Evolutionary conservation across 2,113 vertebrate species (phyloP).

Genomic region (Gasterosteus aculeatus): DNA sequence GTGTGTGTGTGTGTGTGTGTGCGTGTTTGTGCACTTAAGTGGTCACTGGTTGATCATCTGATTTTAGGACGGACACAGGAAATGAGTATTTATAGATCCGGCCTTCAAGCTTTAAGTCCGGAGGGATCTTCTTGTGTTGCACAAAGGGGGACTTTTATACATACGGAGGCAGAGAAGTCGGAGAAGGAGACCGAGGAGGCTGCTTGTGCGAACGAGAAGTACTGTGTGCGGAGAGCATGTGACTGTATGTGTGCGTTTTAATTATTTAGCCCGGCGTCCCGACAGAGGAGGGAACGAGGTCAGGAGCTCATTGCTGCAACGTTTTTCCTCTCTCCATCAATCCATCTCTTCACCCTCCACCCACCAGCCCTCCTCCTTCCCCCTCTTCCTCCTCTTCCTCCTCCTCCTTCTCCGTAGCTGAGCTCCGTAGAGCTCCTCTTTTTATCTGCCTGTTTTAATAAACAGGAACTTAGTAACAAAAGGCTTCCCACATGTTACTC

Average conservation of each 20-base stretch:
- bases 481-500: slow-evolving; percentile 64
- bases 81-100: slow-evolving; percentile 63
- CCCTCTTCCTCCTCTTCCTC: slow-evolving; percentile 2
- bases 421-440: slow-evolving; percentile 33
- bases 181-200: slow-evolving; percentile 42
- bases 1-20: slow-evolving; percentile 10
- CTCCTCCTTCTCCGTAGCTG: slow-evolving; percentile 5
- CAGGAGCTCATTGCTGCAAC: slow-evolving; percentile 74
- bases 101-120: slow-evolving; percentile 24
- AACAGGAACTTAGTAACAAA: slow-evolving; percentile 68
- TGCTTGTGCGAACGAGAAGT: slow-evolving; percentile 38
- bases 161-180: slow-evolving; percentile 18
- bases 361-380: slow-evolving; percentile 13
- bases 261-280: slow-evolving; percentile 76
- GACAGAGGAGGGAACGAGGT: slow-evolving; percentile 79
- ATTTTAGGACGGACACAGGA: slow-evolving; percentile 49
- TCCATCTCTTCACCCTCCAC: slow-evolving; percentile 39
- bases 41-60: slow-evolving; percentile 17
- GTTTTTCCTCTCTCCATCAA: slow-evolving; percentile 54
- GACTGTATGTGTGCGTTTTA: slow-evolving; percentile 67
- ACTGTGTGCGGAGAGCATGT: slow-evolving; percentile 61
- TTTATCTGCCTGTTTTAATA: slow-evolving; percentile 48
- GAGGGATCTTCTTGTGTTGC: slow-evolving; percentile 48
- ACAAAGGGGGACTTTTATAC: slow-evolving; percentile 32
- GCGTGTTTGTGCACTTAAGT: slow-evolving; percentile 25